A percentile compares a stretch with the other conserved stretches of the same genome.
Evolutionary conservation across 2,888 invertebrate genomes (phyloP).

Genomic region (Notocelia uddmanniana): DNA sequence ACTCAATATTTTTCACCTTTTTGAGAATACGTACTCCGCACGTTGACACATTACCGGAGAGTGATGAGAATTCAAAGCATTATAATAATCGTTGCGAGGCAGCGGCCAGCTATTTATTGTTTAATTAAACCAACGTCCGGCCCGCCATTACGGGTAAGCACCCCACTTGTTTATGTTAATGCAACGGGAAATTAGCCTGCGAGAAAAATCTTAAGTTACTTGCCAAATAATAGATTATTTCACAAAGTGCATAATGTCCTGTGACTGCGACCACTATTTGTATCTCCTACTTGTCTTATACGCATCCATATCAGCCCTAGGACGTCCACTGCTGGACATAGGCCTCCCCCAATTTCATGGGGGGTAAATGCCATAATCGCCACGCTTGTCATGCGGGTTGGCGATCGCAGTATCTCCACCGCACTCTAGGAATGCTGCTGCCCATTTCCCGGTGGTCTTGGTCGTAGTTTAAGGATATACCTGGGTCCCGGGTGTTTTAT

Average conservation of each 20-base stretch:
- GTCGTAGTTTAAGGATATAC: too few species aligned
- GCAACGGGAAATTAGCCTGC: slow-evolving; percentile 52
- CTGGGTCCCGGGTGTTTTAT: too few species aligned
- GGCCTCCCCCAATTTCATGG: too few species aligned
- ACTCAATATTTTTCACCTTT: slow-evolving; percentile 22
- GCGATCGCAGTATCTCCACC: too few species aligned
- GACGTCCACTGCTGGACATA: too few species aligned
- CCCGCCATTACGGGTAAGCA: slow-evolving; percentile 63
- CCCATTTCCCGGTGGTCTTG: too few species aligned
- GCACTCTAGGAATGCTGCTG: too few species aligned
- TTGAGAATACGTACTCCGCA: slow-evolving; percentile 63
- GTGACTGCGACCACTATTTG: background rate
- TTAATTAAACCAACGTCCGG: slow-evolving; percentile 78
- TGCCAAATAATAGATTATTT: background rate
- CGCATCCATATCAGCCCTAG: too few species aligned
- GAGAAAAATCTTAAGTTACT: slow-evolving; percentile 28
- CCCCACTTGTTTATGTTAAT: slow-evolving; percentile 72
- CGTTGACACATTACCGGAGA: slow-evolving; percentile 83
- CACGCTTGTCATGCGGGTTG: too few species aligned
- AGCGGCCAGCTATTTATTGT: slow-evolving; percentile 78
- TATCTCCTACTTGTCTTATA: background rate
- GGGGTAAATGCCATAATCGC: too few species aligned
- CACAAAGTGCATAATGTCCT: too few species aligned
- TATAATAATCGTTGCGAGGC: slow-evolving; percentile 76
- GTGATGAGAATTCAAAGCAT: slow-evolving; percentile 85